phyloP scores from a whole-genome alignment of 1,140 invertebrate species.

The Aleiodes sp. region DNA sequence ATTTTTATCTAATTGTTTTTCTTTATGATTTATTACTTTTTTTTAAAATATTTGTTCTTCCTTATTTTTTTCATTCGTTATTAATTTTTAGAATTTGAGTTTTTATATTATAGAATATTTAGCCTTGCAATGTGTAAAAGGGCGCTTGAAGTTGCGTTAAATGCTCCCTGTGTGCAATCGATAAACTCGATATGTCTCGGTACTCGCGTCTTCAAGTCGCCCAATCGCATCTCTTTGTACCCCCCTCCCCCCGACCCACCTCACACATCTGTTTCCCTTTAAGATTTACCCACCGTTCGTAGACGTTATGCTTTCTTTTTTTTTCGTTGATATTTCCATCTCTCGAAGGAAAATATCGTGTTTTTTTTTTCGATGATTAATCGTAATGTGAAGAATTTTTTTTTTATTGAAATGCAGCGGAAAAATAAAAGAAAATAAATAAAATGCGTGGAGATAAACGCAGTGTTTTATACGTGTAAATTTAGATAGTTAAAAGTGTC shows the following conservation, averaged over 20 bases:
- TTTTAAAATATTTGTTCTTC: conserved; percentile 8
- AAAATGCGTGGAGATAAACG: conserved; percentile 31
- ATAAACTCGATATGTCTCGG: background rate
- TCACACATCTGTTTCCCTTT: background rate
- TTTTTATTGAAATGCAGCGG: background rate
- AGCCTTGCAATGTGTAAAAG: too few species aligned
- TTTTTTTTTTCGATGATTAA: conserved; percentile 8
- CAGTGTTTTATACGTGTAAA: conserved; percentile 41
- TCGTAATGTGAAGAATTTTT: conserved; percentile 9
- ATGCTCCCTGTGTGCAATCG: too few species aligned
- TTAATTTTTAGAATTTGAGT: background rate
- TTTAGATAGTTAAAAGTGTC: conserved; percentile 34
- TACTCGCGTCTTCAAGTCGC: background rate
- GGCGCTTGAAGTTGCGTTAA: background rate
- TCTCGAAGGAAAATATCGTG: conserved; percentile 34
- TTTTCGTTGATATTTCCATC: conserved; percentile 35
- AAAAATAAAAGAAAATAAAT: conserved; percentile 2
- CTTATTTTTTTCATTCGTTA: background rate
- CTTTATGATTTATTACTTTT: too few species aligned
- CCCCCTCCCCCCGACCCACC: background rate
- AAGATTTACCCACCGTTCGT: conserved; percentile 34
- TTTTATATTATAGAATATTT: background rate
- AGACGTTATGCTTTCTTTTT: conserved; percentile 33
- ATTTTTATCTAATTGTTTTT: conserved; percentile 10
- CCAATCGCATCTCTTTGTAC: background rate